Evolutionary conservation across 2,797 vertebrate genomes (phyloP).

Genomic region (Cirrhinus mrigala): DNA sequence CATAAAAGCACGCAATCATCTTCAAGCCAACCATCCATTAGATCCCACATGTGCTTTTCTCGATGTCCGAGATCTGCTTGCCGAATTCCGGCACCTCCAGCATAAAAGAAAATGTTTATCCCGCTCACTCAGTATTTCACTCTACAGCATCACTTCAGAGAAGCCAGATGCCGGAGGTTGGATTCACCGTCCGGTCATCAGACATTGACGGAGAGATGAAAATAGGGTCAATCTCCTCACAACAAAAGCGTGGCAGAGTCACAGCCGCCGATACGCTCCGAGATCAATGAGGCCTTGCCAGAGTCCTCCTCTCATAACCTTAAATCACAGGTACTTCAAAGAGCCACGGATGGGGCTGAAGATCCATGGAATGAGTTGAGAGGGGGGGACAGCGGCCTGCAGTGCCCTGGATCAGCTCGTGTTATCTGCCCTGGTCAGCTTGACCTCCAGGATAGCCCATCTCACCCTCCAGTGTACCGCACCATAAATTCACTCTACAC

Average conservation of each 20-base stretch:
- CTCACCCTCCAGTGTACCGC: constrained; percentile 56
- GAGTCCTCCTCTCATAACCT: constrained; percentile 57
- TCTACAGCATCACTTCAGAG: constrained; percentile 48
- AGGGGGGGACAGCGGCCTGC: constrained; percentile 45
- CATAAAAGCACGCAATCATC: constrained; percentile 25
- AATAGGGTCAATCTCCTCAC: constrained; percentile 58
- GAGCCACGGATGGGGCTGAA: constrained; percentile 43
- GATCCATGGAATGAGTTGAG: constrained; percentile 46
- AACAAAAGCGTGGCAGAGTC: constrained; percentile 57
- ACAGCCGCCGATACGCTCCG: constrained; percentile 48
- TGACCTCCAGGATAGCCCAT: constrained; percentile 58
- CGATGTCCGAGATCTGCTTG: constrained; percentile 35
- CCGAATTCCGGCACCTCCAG: constrained; percentile 56
- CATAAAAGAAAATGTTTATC: constrained; percentile 63
- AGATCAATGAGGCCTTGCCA: constrained; percentile 63
- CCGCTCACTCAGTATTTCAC: constrained; percentile 65
- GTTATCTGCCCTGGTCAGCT: constrained; percentile 65
- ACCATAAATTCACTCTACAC: constrained; percentile 65
- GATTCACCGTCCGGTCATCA: constrained; percentile 47
- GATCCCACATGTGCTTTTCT: constrained; percentile 34
- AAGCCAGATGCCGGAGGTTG: constrained; percentile 58
- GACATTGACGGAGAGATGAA: constrained; percentile 49
- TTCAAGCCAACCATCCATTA: constrained; percentile 35
- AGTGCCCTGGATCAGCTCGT: constrained; percentile 54
- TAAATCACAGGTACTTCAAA: constrained; percentile 72